Evolutionary conservation across 2,113 vertebrate genomes (phyloP), one percentile per base, ranked within the genome.

Genomic region (Hydropotes inermis): DNA sequence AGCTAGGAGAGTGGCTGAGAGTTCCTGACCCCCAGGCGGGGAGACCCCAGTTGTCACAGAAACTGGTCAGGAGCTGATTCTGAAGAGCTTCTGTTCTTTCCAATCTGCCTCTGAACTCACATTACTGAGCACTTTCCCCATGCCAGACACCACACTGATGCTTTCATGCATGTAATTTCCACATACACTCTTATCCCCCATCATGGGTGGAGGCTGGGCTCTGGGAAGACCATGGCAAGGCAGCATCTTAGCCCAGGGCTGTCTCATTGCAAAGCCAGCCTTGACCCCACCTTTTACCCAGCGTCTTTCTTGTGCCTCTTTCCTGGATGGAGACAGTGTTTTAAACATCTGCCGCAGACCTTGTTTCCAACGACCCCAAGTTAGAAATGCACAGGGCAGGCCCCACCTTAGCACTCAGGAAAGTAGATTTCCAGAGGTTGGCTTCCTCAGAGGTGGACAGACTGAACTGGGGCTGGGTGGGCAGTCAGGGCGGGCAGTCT

Each of bases 81-180:
- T 30, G 23, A n/a, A 47, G 43, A 64, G n/a, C 43, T 74, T 21
- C 47, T 47, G 45, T 50, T 52, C 54, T 14, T 85, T 43, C 7
- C 7, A 3, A 15, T 21, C 28, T 58, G 58, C 50, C 28, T 67
- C 12, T 3, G 33, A 28, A 39, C n/a, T 52, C 8, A 54, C 17
- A 2, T n/a, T 17, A 4, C 1, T 2, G 8, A 27, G 17, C 4
- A 0, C 21, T n/a, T 90, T 47, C 6, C 50, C 28, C 1, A 3
- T 23, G 54, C 45, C 21, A 25, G 64, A 43, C 1, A 43, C 55
- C 17, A 3, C 30, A 23, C 60, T 2, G 27, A 67, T 85, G 61
- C 52, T 39, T 76, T 67, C 14, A 2, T 3, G 2, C 10, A 14
- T 61, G 89, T 74, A 76, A 6, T 27, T 15, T 14, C 52, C 67